Evolutionary conservation across 2,888 invertebrate genomes (phyloP), one percentile per base, ranked within the genome.

Genomic region (Amiota minor): DNA sequence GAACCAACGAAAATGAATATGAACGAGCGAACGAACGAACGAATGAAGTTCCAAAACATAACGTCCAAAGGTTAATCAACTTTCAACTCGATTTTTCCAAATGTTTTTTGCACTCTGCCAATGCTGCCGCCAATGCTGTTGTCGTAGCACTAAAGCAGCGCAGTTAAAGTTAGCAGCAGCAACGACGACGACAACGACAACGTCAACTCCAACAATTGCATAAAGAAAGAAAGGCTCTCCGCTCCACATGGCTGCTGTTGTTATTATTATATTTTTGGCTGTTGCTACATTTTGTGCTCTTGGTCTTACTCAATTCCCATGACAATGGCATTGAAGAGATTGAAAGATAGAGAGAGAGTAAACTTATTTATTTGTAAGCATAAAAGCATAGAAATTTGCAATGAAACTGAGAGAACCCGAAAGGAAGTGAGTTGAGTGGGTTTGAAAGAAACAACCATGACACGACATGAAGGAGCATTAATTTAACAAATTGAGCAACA

Each of bases 11-110:
- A 59, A 59, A 14, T 16, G 64, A 64, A 20, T 14, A 14, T n/a
- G 45, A 46, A 20, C 64, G 64, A 14, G 35, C 12, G 62, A 46
- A 10, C 23, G 45, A 46, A 12, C 64, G 64, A 46, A 82, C 87
- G 87, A 87, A 86, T 79, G 79, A 72, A 84, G 82, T 80, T 77
- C 76, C 79, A 83, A 88, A 88, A 87, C 80, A 84, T 81, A 88
- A 87, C 78, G 84, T 77, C 83, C 81, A 87, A 88, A 88, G 87
- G 88, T 88, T 87, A 88, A 87, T 88, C 86, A 88, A 88, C 87
- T 88, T 86, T 61, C 72, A 56, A 77, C 76, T 75, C 76, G 75
- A 76, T 80, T 80, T 67, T 80, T 79, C 72, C 72, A 76, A 73
- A 78, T 74, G 45, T 53, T 18, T 35, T 35, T 35, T 35, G 35